Base-by-base conservation (phyloP, 2,797 vertebrate genomes). In the Sebastes matsubarae region DNA sequence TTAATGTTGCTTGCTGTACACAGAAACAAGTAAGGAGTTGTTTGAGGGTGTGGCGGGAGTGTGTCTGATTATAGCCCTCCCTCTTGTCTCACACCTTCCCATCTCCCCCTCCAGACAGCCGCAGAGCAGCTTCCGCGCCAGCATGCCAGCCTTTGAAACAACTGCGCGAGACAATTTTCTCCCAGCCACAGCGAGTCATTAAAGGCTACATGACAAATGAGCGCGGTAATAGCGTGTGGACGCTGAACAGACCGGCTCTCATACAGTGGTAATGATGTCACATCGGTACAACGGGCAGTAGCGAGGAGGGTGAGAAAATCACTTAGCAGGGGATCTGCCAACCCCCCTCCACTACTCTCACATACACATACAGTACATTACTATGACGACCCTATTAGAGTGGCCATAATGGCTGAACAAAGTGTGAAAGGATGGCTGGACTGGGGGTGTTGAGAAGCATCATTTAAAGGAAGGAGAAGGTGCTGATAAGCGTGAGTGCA, bases 361-460 rank as follows among this genome's bases (percentile, higher is more conserved):
- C 75, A 52, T 29, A 57, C 64, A 81, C 68, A 46, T 18, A 80
- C 64, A 77, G 72, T 32, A 42, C 14, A 66, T 66, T 66, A 78
- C 92, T 65, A 76, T 77, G 81, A 82, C 65, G 65, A 83, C 76
- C 87, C 84, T 84, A 86, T 93, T 91, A 90, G 74, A 86, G 77
- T 38, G 63, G 65, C 81, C 76, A 18, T 78, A 77, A 88, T 71
- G 69, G 71, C 59, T 75, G 86, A 85, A 81, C 82, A 89, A 86
- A 70, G 81, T 69, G 81, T 60, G 77, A 81, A 68, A 25, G 52
- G 34, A 54, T 54, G 68, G 82, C 75, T 55, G 65, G 52, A 72
- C 46, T 10, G n/a, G 50, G 50, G 66, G 69, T 72, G 84, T 58
- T 66, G 50, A 83, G 76, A 80, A 32, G 76, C 73, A 80, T 91